Base-by-base conservation (phyloP, 2,888 invertebrate species). In the Lissocephala sabroskyi region DNA sequence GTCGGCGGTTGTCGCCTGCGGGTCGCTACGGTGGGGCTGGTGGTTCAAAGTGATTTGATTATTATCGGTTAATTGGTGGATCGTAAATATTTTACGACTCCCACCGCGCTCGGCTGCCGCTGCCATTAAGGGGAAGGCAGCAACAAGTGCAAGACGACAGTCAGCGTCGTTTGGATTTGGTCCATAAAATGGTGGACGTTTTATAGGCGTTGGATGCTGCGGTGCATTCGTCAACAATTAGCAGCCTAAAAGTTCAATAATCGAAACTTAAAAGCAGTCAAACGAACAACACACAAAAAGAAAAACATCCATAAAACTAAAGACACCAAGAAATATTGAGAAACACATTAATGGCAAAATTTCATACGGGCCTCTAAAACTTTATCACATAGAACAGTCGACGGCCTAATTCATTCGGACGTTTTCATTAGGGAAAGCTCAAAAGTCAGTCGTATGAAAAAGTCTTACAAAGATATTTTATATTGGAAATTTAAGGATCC, bases 11-110 rank as follows among this genome's bases (percentile, higher is more conserved):
- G 23, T 23, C 7, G 23, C 23, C 7, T 23, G 3, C 32, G 29
- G 3, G 30, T n/a, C n/a, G 30, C 3, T 30, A 13, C 30, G n/a
- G 30, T 30, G 3, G 9, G 30, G 3, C 13, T 10, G 13, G 56
- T 51, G 59, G 51, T 40, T 47, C 52, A 56, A 62, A 74, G 58
- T 75, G 79, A 77, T 74, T 79, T 79, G 80, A 82, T 80, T 80
- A 80, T 80, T 79, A 81, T 81, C 82, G 79, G 74, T 79, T 82
- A 82, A 81, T 81, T 81, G 82, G 71, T 75, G 66, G 58, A 58
- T 77, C 82, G 73, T 81, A 79, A 81, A 80, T 80, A 59, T 45
- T 80, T 81, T 79, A 81, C 71, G 79, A 77, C 52, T 52, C 56
- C 59, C 14, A n/a, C 37, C 50, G 35, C 35, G 13, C 14, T 33